Percentiles rank a stretch among this genome's conserved stretches.
These are phyloP conservation scores for Gymnoscopelus braueri DNA, from an alignment of 2,797 vertebrate genomes.

Conservation along the genomic window DNA sequence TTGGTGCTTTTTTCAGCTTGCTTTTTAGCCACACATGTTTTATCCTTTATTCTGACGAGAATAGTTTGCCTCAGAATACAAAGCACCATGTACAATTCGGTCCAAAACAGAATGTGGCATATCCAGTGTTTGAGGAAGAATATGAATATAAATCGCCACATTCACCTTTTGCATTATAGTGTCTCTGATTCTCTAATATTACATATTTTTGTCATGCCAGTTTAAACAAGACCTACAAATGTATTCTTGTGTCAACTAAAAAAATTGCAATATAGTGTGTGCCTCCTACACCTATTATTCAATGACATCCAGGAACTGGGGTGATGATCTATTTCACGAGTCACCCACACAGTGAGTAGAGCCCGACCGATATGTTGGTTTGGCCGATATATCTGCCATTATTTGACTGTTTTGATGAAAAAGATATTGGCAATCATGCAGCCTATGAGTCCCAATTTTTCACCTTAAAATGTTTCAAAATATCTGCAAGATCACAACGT, in stretches of 20 bases:
- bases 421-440: too few relatives aligned
- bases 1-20: too few relatives aligned
- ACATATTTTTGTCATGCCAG: background rate
- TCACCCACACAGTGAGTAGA: background rate
- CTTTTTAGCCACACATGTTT: too few relatives aligned
- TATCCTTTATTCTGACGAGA: too few relatives aligned
- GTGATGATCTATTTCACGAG: background rate
- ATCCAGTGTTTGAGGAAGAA: constrained; percentile 15
- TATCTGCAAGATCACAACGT: too few relatives aligned
- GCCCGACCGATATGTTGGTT: too few relatives aligned
- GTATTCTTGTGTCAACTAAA: background rate
- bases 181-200: background rate
- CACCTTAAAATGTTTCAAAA: too few relatives aligned
- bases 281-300: background rate
- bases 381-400: too few relatives aligned
- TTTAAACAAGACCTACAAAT: background rate
- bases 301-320: too few relatives aligned
- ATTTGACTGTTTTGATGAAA: too few relatives aligned
- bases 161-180: background rate
- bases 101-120: constrained; percentile 34
- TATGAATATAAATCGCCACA: constrained; percentile 1
- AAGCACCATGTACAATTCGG: background rate
- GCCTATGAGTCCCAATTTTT: too few relatives aligned
- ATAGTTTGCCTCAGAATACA: too few relatives aligned
- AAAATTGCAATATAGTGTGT: background rate